phyloP scores from a whole-genome alignment of 30 jellyfish, hydroid and myxozoan species.

The Rhopilema esculentum region DNA sequence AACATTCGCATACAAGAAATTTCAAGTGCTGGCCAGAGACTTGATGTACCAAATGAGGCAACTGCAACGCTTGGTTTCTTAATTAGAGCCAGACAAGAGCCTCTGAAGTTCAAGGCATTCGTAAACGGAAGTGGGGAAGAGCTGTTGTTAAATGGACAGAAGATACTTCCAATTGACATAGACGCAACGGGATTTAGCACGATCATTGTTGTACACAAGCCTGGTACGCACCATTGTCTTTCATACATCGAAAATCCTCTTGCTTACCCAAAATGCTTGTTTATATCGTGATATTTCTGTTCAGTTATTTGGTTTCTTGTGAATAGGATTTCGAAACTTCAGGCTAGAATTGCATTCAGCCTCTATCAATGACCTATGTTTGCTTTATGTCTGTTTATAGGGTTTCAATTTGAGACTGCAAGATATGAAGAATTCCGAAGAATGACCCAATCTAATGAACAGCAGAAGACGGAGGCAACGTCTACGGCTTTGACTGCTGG shows the following conservation, averaged over 20 bases:
- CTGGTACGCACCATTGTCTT: slow-evolving; percentile 69
- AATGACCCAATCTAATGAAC: background rate
- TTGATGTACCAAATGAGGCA: slow-evolving; percentile 91
- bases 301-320: too few species aligned
- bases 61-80: slow-evolving; percentile 89
- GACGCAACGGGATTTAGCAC: slow-evolving; percentile 69
- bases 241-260: too few species aligned
- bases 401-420: slow-evolving; percentile 35
- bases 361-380: background rate
- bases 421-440: slow-evolving; percentile 33
- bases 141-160: slow-evolving; percentile 80
- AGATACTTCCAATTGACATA: slow-evolving; percentile 74
- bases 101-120: slow-evolving; percentile 89
- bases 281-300: too few species aligned
- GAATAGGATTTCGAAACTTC: too few species aligned
- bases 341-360: too few species aligned
- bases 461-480: background rate
- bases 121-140: slow-evolving; percentile 72
- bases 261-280: too few species aligned
- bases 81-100: slow-evolving; percentile 84
- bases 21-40: slow-evolving; percentile 89
- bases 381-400: background rate
- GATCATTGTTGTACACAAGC: slow-evolving; percentile 77
- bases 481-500: background rate
- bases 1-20: slow-evolving; percentile 59